These are phyloP conservation scores for Amblyornis subalaris DNA, from an alignment of 2,113 vertebrate species.

Conservation along the genomic window DNA sequence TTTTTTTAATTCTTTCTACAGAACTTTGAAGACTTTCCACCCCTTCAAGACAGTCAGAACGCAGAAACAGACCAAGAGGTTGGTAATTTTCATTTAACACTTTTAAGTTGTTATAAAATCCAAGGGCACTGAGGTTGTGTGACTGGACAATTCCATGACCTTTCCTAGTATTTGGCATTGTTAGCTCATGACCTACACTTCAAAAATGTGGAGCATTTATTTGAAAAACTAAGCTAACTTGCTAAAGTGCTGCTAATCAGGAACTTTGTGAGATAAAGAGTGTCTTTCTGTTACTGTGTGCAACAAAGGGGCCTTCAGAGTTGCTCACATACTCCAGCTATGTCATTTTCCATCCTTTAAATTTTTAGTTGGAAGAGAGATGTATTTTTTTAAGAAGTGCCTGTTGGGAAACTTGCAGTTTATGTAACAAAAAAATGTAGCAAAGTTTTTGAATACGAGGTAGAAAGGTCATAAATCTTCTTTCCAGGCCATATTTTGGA, in stretches of 20 bases:
- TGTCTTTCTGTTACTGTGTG: neutral
- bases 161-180: neutral
- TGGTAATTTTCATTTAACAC: conserved; percentile 3
- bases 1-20: conserved; percentile 28
- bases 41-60: conserved; percentile 31
- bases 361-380: neutral
- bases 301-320: neutral
- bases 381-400: neutral
- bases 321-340: neutral
- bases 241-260: neutral
- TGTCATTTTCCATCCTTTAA: neutral
- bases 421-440: neutral
- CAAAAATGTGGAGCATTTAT: neutral
- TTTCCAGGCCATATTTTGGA: neutral
- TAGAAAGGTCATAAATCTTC: neutral
- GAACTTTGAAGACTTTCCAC: conserved; percentile 48
- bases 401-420: neutral
- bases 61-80: conserved; percentile 78
- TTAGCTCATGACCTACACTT: neutral
- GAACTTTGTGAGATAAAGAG: neutral
- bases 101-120: neutral
- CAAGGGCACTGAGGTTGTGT: rapidly evolving
- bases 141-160: neutral
- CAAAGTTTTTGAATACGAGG: neutral
- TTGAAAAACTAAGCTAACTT: neutral